phyloP scores from a whole-genome alignment of 2,797 vertebrate genomes.

The Siniperca undulata region DNA sequence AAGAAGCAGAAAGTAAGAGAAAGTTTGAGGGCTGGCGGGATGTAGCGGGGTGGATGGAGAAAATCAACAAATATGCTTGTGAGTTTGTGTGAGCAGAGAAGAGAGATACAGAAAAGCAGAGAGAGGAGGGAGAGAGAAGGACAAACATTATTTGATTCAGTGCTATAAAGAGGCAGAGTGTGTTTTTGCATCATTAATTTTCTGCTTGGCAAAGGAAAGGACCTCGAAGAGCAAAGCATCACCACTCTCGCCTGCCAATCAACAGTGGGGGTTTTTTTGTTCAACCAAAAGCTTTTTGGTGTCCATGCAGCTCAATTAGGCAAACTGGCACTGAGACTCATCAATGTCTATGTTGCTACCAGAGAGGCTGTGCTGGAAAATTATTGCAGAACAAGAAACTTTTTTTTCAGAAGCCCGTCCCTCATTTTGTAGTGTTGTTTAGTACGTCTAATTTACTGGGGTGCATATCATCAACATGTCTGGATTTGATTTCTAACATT shows the following conservation, averaged over 20 bases:
- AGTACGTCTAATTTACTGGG: neutral
- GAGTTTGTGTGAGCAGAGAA: slow-evolving; percentile 10
- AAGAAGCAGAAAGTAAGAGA: neutral
- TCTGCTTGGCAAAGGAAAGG: slow-evolving; percentile 22
- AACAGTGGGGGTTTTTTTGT: neutral
- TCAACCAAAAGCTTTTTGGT: slow-evolving; percentile 13
- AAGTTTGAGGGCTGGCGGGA: neutral
- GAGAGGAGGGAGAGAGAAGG: slow-evolving; percentile 11
- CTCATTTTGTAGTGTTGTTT: neutral
- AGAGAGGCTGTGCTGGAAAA: slow-evolving; percentile 2
- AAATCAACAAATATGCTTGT: slow-evolving; percentile 31
- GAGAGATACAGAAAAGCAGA: neutral
- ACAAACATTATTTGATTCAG: slow-evolving; percentile 42
- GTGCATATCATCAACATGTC: too few species aligned
- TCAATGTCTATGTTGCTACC: neutral
- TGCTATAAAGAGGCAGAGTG: slow-evolving; percentile 28
- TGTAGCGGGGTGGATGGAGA: neutral
- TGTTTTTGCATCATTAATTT: slow-evolving; percentile 25
- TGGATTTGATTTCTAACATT: neutral
- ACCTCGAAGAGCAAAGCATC: slow-evolving; percentile 32
- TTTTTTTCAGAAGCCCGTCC: neutral
- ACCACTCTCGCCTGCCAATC: slow-evolving; percentile 36
- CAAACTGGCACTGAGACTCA: slow-evolving; percentile 33
- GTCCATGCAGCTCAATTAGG: slow-evolving; percentile 38
- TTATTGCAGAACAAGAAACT: neutral